Conservation (phyloP, 2,888 invertebrate species). For the Shargacucullia verbasci region DNA sequence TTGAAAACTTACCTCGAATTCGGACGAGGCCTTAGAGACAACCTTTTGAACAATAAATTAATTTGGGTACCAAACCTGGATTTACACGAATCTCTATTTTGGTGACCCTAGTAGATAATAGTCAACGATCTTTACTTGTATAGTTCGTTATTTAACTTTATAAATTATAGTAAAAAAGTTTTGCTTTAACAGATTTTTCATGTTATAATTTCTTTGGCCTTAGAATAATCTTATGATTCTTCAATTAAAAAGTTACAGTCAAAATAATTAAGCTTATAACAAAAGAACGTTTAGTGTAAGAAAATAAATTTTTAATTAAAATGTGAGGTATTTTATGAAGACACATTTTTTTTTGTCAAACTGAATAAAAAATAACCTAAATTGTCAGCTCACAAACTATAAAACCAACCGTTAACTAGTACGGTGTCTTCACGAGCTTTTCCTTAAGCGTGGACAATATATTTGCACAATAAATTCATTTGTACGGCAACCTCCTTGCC, state of each 20-base stretch:
- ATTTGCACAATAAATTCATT: conserved; percentile 41
- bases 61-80: conserved; percentile 66
- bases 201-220: too few relatives aligned
- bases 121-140: conserved; percentile 10
- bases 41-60: conserved; percentile 77
- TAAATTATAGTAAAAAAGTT: neutral
- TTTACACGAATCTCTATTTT: conserved; percentile 44
- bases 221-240: too few relatives aligned
- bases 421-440: neutral
- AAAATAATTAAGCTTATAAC: too few relatives aligned
- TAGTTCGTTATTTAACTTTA: neutral
- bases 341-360: too few relatives aligned
- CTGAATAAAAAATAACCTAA: too few relatives aligned
- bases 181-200: too few relatives aligned
- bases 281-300: too few relatives aligned
- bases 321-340: too few relatives aligned
- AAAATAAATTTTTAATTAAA: too few relatives aligned
- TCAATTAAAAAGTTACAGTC: too few relatives aligned
- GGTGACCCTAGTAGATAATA: conserved; percentile 37
- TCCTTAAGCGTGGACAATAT: conserved; percentile 8
- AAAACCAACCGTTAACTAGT: neutral
- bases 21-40: conserved; percentile 59
- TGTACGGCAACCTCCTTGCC: conserved; percentile 18
- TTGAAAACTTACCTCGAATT: conserved; percentile 46
- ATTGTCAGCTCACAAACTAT: too few relatives aligned